Base-by-base conservation (phyloP, 1,140 invertebrate species). In the Drosophila sp. region DNA sequence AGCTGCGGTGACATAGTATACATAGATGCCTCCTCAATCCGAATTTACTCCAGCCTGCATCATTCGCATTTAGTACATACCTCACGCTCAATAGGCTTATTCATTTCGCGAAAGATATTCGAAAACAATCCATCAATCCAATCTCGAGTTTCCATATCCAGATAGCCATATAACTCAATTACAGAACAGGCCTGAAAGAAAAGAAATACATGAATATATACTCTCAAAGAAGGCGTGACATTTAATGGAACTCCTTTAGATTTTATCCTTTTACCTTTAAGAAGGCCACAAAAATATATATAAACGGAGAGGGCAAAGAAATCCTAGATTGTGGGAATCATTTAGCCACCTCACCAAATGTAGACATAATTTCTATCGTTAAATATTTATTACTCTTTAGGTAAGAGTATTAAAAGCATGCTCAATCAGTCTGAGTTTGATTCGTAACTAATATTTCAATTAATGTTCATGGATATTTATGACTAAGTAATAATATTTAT, bases 111-210 rank as follows among this genome's bases (percentile, higher is more conserved):
- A 93, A 98, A 98, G 79, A 98, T 98, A 86, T 95, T 96, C 1
- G 97, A 98, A 65, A 98, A 93, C 2, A 98, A 93, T 25, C 97
- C 97, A 92, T 98, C 97, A 25, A 96, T 97, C 98, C 98, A 98
- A 92, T 98, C 97, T 86, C 97, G 93, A 1, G 96, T 97, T 25
- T 94, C 92, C 6, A 97, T 96, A 92, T 98, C 96, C 30, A 98
- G 92, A 70, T 96, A 95, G n/a, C 98, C 98, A 85, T 98, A 98
- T 17, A 98, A 93, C 92, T 98, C 97, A 67, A 96, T 94, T 3
- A 98, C 96, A 3, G 96, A 96, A 76, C 95, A 96, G 23, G 97
- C 97, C 95, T 96, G 93, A 4, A n/a, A 41, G 8, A 63, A 23
- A 1, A 2, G 8, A 1, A 8, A 10, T 35, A 67, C 38, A 41